phyloP scores from a whole-genome alignment of 2,113 vertebrate genomes.

The Oncorhynchus keta region DNA sequence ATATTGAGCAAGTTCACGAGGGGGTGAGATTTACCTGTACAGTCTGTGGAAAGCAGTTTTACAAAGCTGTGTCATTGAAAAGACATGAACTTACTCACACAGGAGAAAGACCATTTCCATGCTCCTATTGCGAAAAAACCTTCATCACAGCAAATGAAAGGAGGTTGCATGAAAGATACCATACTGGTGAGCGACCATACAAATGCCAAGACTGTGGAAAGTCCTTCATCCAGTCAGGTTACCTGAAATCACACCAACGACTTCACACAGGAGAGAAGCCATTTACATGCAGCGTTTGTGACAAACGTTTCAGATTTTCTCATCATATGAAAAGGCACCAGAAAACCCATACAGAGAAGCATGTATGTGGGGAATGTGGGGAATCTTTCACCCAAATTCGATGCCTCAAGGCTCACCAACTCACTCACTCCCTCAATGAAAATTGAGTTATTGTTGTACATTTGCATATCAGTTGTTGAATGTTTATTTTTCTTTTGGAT shows the following conservation, averaged over 20 bases:
- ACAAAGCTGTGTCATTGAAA: conserved; percentile 70
- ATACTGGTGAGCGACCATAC: conserved; percentile 69
- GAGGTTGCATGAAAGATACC: conserved; percentile 64
- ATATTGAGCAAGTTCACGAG: conserved; percentile 67
- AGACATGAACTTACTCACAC: conserved; percentile 70
- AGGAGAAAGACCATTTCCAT: conserved; percentile 66
- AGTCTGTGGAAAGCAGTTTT: conserved; percentile 68
- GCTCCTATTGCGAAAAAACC: conserved; percentile 65
- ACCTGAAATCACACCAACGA: conserved; percentile 70
- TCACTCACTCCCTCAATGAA: background rate
- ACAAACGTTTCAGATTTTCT: conserved; percentile 3
- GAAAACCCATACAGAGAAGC: background rate
- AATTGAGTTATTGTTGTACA: background rate
- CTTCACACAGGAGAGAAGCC: conserved; percentile 70
- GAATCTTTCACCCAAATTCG: background rate
- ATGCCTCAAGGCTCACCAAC: background rate
- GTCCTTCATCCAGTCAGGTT: conserved; percentile 72
- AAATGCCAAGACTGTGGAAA: conserved; percentile 67
- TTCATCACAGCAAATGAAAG: conserved; percentile 71
- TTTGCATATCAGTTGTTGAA: too few species aligned
- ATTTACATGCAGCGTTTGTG: background rate
- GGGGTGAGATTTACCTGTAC: conserved; percentile 65
- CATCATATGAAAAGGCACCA: background rate
- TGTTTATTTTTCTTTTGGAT: too few species aligned
- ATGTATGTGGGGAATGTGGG: background rate